Percentiles rank a stretch among this genome's conserved stretches.
These are phyloP conservation scores for Muraenolepis orangiensis DNA, from an alignment of 2,797 vertebrate species.

Conservation along the genomic window DNA sequence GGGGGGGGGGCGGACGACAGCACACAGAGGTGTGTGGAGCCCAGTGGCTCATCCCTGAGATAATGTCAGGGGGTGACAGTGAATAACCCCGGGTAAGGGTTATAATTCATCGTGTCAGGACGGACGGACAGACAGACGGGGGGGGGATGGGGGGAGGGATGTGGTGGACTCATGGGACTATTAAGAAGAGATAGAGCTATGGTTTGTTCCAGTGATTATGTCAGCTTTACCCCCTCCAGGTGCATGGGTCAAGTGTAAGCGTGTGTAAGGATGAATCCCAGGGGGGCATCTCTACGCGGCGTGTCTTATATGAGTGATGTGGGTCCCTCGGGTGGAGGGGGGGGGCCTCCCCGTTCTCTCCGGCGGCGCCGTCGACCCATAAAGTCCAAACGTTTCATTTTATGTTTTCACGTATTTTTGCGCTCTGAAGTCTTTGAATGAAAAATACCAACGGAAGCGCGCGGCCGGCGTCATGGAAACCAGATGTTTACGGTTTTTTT, in stretches of 20 bases:
- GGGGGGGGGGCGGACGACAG: no score
- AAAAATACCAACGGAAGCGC: neutral
- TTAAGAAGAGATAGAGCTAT: neutral
- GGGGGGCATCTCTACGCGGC: neutral
- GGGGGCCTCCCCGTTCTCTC: neutral
- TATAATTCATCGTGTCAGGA: neutral
- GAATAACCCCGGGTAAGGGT: neutral
- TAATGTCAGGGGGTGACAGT: neutral
- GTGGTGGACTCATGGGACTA: neutral
- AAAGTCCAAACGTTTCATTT: neutral
- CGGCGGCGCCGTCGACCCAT: neutral
- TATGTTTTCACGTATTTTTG: no score
- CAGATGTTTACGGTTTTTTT: neutral
- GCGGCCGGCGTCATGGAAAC: neutral
- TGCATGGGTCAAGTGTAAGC: neutral
- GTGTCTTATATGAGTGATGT: neutral
- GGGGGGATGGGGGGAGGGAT: neutral
- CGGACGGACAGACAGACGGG: neutral
- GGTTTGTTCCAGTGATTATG: neutral
- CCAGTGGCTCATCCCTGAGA: slow-evolving; percentile 34
- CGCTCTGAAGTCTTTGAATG: neutral
- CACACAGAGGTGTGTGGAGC: slow-evolving; percentile 52
- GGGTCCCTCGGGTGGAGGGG: neutral
- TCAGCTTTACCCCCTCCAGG: neutral
- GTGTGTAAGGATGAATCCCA: neutral